Evolutionary conservation across 2,113 vertebrate genomes (phyloP), one percentile per base, ranked within the genome.

Genomic region (Pterophyllum scalare): DNA sequence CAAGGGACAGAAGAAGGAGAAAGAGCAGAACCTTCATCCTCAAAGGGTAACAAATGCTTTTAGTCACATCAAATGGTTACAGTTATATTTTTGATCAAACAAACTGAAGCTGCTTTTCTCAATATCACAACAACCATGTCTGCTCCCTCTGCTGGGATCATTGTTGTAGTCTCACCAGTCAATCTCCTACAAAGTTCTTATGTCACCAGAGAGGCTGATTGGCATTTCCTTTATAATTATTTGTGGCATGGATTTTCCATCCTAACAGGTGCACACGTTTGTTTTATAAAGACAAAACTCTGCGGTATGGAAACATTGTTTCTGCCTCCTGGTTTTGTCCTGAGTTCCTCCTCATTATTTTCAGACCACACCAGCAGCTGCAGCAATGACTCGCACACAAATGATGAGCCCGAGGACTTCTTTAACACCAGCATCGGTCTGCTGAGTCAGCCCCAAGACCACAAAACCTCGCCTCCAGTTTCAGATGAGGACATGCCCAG

Each of bases 331-430:
- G n/a, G 3, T 35, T 20, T 43, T 13, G 19, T 38, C 57, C 5
- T 19, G 1, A 5, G 22, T 1, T 22, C 5, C 1, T 40, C 28
- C 5, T 8, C 2, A 17, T 82, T 58, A 7, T 65, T 49, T 74
- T 60, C 94, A 98, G 97, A 97, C 64, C 96, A 96, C 78, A 88
- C 93, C 60, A 97, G 95, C 84, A 96, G 95, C 1, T 96, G 95
- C 54, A 97, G 95, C 0, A 95, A 96, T 35, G 96, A 97, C 81
- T 92, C 97, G 59, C 95, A 96, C 40, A 94, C 96, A 1, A 96
- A 97, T 79, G 95, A 96, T 1, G 96, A 96, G 24, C 93, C 95
- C 9, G 96, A 98, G 7, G 96, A 97, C 54, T 77, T 96, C 86
- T 94, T 96, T 86, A 95, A 96, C 81, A 87, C 96, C 81, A 61